Percentiles rank a stretch among this genome's conserved stretches.
Conservation (phyloP, 1,140 invertebrate genomes). For the Drosophila funebris region DNA sequence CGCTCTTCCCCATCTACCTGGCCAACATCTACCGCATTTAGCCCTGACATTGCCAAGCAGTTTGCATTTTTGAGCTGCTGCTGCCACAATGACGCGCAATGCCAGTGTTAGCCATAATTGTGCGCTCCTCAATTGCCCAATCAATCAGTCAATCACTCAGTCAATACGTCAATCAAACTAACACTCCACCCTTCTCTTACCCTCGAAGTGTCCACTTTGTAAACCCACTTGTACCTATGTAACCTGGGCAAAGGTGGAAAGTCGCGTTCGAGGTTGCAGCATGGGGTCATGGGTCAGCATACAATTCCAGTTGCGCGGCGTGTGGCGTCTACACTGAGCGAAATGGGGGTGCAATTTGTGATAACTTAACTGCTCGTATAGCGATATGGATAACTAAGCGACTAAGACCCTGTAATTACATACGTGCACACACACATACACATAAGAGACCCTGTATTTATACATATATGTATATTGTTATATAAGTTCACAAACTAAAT, state of each 20-base stretch:
- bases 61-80: constrained; percentile 30
- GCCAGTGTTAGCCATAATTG: constrained; percentile 44
- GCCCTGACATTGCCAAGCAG: constrained; percentile 38
- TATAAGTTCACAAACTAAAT: too few relatives aligned
- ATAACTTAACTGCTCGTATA: too few relatives aligned
- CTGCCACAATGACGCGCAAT: constrained; percentile 20
- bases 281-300: constrained; percentile 32
- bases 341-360: too few relatives aligned
- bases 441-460: too few relatives aligned
- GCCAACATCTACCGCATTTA: constrained; percentile 4
- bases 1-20: neutral
- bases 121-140: constrained; percentile 21
- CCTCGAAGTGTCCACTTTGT: neutral
- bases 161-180: neutral
- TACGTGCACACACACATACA: too few relatives aligned
- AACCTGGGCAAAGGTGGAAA: constrained; percentile 22
- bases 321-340: constrained; percentile 18
- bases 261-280: constrained; percentile 10
- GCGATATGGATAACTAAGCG: too few relatives aligned
- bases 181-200: neutral
- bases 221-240: neutral
- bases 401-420: too few relatives aligned
- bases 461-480: too few relatives aligned
- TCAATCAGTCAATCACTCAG: constrained; percentile 27
- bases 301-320: constrained; percentile 17